Base-by-base conservation (phyloP, 2,113 vertebrate species). In the Manacus vitellinus region DNA sequence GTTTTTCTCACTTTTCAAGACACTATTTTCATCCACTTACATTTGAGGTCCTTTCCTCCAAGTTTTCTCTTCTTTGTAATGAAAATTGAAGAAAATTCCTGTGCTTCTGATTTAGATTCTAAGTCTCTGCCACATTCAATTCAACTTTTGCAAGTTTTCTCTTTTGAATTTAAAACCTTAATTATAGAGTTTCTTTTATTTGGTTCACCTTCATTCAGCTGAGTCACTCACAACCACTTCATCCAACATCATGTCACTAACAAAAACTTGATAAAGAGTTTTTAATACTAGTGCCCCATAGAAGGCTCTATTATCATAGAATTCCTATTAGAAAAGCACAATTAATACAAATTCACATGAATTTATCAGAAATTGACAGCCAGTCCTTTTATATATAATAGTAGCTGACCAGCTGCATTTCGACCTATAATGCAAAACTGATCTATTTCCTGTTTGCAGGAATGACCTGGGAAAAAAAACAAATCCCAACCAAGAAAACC, bases 1-100 rank as follows among this genome's bases (percentile, higher is more conserved):
- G 19, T 24, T 94, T 92, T 95, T 77, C 76, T 92, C 30, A 52
- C 51, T 77, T 94, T 74, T 66, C 25, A 94, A 94, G 47, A 67
- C 33, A 47, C 7, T 43, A 8, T 80, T 75, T 92, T 90, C 35
- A 66, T 66, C 55, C 63, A 80, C 58, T 80, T 80, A 80, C 18
- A 63, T 83, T 58, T 62, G 59, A 94, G 4, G 12, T 5, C 5
- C 9, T 93, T 86, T 83, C 76, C 59, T 80, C 30, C 35, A 83
- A 22, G 20, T 91, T 92, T 93, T 20, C 8, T 66, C 28, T 55
- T 33, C 18, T 70, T 80, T 37, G 41, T 46, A 74, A 88, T 44
- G 79, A 86, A 88, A 84, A 80, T 23, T 6, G 6, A 92, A 90
- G 62, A 73, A 85, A 88, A 88, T 54, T 79, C 54, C 21, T 14